These are phyloP conservation scores for Nerophis lumbriciformis DNA, from an alignment of 2,113 vertebrate genomes.

Conservation along the genomic window DNA sequence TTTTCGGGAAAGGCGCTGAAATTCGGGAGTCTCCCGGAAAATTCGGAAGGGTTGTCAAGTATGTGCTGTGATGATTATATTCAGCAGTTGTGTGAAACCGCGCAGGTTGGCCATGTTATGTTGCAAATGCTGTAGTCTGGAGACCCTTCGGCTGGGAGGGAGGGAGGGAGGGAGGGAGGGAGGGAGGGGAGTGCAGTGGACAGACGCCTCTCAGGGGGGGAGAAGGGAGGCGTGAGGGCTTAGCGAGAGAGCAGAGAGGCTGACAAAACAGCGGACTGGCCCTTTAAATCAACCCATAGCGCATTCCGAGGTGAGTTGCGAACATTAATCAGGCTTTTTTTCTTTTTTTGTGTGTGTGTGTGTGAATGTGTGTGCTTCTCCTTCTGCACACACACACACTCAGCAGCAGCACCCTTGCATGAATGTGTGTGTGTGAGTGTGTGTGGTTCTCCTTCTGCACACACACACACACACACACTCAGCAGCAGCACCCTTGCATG, in stretches of 20 bases:
- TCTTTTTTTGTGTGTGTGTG: constrained; percentile 12
- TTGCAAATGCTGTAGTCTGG: not conserved
- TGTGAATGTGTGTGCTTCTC: too few species aligned
- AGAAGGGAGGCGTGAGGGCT: constrained; percentile 69
- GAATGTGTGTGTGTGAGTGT: too few species aligned
- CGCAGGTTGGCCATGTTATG: not conserved
- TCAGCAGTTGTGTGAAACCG: not conserved
- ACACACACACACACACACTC: not conserved
- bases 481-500: not conserved
- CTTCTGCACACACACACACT: too few species aligned
- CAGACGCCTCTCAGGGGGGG: constrained; percentile 32
- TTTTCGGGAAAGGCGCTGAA: too few species aligned
- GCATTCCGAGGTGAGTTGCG: constrained; percentile 70
- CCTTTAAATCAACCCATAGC: constrained; percentile 70
- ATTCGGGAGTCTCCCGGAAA: too few species aligned
- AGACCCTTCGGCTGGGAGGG: constrained; percentile 2
- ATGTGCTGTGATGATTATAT: not conserved
- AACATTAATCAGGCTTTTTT: constrained; percentile 45
- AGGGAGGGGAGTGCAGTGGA: constrained; percentile 30
- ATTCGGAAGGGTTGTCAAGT: too few species aligned
- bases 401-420: too few species aligned
- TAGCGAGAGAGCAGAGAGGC: constrained; percentile 56
- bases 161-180: not conserved
- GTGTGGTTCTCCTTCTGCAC: not conserved
- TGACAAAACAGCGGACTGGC: constrained; percentile 64